Base-by-base conservation (phyloP, 92 coral and sea anemone species). In the Montipora capitata region DNA sequence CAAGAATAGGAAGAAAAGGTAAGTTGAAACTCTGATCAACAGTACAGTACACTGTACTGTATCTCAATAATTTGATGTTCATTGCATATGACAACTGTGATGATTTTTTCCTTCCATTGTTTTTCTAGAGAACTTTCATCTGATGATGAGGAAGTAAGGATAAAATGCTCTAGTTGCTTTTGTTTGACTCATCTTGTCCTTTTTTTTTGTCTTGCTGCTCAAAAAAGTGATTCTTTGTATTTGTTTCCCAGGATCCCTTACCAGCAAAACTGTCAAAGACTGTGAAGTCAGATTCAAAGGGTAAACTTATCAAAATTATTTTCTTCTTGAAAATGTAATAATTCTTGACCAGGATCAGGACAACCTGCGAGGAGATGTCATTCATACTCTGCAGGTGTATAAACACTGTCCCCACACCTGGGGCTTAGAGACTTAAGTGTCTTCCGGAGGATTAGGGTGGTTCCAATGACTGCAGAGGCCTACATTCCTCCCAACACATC, bases 81-180 rank as follows among this genome's bases (percentile, higher is more conserved):
- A 27, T 27, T 27, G 35, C 35, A 27, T 27, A 27, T 27, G 35
- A 27, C 35, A 27, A 27, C 52, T 5, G 52, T 2, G 52, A 48
- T 48, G 52, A 48, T 5, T 5, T 48, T 48, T 48, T 48, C 52
- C 7, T 63, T 12, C 8, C 10, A 16, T 16, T 16, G 7, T 82
- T 42, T 67, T 74, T 58, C 42, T 59, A 91, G 94, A 58, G 85
- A 54, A 40, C 70, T 86, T 67, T 70, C 94, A 15, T 81, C 94
- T 35, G 94, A 86, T 11, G 94, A 91, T 56, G 94, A 91, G 8
- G 91, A 91, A 90, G 93, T 90, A 41, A 51, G 48, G 68, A 20
- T 5, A 27, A 67, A 35, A 38, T 10, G 9, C 6, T 44, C 27
- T 5, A 20, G 18, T 14, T 7, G 15, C 39, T 42, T 3, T 49